Evolutionary conservation across 2,888 invertebrate species (phyloP), one percentile per base, ranked within the genome.

Genomic region (Globia sparganii): DNA sequence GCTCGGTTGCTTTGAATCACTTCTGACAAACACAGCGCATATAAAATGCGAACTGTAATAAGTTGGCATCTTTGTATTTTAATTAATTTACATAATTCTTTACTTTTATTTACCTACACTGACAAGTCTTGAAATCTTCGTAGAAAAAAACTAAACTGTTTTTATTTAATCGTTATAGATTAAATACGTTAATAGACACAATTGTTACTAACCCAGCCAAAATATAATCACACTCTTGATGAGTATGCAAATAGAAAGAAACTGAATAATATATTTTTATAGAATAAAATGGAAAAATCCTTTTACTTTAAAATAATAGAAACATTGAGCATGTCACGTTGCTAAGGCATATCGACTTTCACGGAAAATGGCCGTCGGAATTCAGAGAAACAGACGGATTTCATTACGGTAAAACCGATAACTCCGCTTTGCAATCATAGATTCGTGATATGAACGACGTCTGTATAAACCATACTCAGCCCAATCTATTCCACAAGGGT

Each of bases 381-480:
- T 70, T 80, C 70, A 78, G 53, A 81, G 59, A 78, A 78, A 58
- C 83, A 81, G 78, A 83, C 83, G 78, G 83, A 83, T 81, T 81
- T 81, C 81, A 83, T 81, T 81, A 78, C 56, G 80, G 83, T 83
- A 83, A 77, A 83, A 80, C 80, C 80, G 80, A 80, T 80, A 80
- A 82, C 66, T 80, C 78, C 78, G 77, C 65, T 80, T 82, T 80
- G 80, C 83, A 80, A 80, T 80, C 80, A 82, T 82, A 77, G 77
- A 61, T 62, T 82, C 66, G 66, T 70, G 80, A 80, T 82, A 82
- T 80, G 83, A 82, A 82, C 66, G 70, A 83, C 67, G 67, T 68
- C 72, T 68, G 67, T 81, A 62, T 81, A 83, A 80, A 72, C 64
- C 69, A 81, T 76, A 76, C 62, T 68, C 71, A 78, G 65, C 18